Percentiles rank a stretch among this genome's conserved stretches.
Conservation (phyloP, 1,140 invertebrate genomes). For the Magallana gigas region DNA sequence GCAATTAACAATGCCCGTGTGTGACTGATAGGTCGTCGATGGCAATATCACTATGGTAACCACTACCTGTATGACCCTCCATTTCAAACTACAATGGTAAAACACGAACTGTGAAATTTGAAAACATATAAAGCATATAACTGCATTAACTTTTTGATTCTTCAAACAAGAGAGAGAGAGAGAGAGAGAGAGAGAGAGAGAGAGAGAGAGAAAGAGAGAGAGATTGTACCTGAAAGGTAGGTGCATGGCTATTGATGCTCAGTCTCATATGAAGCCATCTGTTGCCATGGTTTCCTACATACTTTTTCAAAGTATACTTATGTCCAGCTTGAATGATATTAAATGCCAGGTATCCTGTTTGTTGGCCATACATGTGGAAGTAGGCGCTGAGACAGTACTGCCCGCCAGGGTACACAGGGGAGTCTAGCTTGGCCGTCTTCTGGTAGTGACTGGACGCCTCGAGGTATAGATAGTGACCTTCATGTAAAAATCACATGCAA, state of each 20-base stretch:
- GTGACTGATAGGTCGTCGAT: conserved; percentile 86
- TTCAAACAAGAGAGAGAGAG: too few species aligned
- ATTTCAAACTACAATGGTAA: conserved; percentile 82
- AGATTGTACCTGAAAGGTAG: conserved; percentile 54
- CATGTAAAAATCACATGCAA: not conserved
- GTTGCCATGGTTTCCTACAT: conserved; percentile 60
- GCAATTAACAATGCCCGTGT: conserved; percentile 78
- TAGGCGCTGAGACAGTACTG: conserved; percentile 67
- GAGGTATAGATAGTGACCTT: conserved; percentile 65
- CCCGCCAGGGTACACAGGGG: conserved; percentile 54
- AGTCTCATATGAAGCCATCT: conserved; percentile 57
- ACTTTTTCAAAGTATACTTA: conserved; percentile 49
- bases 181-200: too few species aligned
- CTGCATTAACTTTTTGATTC: too few species aligned
- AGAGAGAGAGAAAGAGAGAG: too few species aligned
- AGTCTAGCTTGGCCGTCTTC: conserved; percentile 58
- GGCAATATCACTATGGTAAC: conserved; percentile 85
- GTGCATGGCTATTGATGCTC: conserved; percentile 58
- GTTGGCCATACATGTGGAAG: conserved; percentile 77
- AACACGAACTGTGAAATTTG: not conserved
- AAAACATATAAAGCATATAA: too few species aligned
- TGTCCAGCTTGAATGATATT: conserved; percentile 21
- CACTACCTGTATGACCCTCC: conserved; percentile 84
- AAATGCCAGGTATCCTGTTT: conserved; percentile 58
- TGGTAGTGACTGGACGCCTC: conserved; percentile 61